phyloP scores from a whole-genome alignment of 1,140 invertebrate genomes.

The Drosophila nikananu region DNA sequence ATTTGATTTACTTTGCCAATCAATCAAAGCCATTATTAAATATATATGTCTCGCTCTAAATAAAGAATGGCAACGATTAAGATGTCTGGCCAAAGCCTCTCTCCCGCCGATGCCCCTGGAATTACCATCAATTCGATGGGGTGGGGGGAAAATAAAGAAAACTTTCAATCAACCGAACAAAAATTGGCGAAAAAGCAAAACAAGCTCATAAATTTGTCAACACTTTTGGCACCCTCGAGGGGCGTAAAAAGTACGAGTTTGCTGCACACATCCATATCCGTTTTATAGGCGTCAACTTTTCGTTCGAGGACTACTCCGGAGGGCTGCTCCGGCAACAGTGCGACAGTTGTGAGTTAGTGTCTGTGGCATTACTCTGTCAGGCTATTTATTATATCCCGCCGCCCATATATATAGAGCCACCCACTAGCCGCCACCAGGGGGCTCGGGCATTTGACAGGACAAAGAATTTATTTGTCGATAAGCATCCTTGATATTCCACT shows the following conservation, averaged over 20 bases:
- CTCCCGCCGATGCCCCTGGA: slow-evolving; percentile 4
- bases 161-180: slow-evolving; percentile 64
- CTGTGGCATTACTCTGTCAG: slow-evolving; percentile 57
- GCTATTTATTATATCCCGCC: slow-evolving; percentile 51
- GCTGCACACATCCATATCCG: slow-evolving; percentile 49
- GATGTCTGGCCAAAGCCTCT: slow-evolving; percentile 37
- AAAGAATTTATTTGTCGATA: slow-evolving; percentile 57
- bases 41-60: slow-evolving; percentile 19
- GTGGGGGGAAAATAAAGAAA: slow-evolving; percentile 37
- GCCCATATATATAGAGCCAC: slow-evolving; percentile 7
- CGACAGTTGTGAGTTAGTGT: slow-evolving; percentile 68
- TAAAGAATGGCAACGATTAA: slow-evolving; percentile 52
- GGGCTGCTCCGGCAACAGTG: slow-evolving; percentile 38
- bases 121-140: slow-evolving; percentile 55
- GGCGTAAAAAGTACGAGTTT: slow-evolving; percentile 42
- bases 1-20: slow-evolving; percentile 11
- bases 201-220: slow-evolving; percentile 81
- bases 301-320: slow-evolving; percentile 28
- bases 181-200: slow-evolving; percentile 63
- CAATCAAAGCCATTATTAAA: slow-evolving; percentile 40
- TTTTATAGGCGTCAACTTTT: slow-evolving; percentile 75
- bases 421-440: slow-evolving; percentile 3
- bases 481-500: slow-evolving; percentile 41
- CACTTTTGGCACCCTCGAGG: slow-evolving; percentile 54
- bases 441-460: slow-evolving; percentile 40